phyloP scores from a whole-genome alignment of 2,797 vertebrate species.

The Enteromius radiatus region DNA sequence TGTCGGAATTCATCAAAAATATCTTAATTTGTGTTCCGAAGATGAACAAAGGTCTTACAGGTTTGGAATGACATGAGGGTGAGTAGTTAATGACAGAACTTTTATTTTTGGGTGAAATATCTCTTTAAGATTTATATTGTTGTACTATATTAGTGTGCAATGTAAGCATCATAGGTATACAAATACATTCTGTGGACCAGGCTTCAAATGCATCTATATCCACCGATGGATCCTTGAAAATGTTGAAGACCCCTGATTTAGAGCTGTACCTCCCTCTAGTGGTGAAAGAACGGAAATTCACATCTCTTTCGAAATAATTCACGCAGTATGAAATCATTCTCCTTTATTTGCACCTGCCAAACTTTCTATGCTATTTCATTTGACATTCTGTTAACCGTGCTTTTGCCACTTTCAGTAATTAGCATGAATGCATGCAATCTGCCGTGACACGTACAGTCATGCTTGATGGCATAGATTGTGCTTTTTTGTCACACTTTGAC shows the following conservation, averaged over 20 bases:
- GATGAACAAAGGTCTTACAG: too few species aligned
- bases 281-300: conserved; percentile 15
- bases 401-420: conserved; percentile 12
- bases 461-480: not conserved
- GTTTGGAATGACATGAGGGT: too few species aligned
- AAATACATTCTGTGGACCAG: not conserved
- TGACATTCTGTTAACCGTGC: conserved; percentile 2
- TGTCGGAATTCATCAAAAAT: too few species aligned
- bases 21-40: too few species aligned
- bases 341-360: conserved; percentile 33
- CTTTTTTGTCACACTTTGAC: conserved; percentile 33
- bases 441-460: not conserved
- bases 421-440: conserved; percentile 19
- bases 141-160: not conserved
- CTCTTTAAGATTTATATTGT: not conserved
- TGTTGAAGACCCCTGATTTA: conserved; percentile 6
- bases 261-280: conserved; percentile 38
- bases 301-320: not conserved
- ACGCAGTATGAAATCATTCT: not conserved
- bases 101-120: too few species aligned
- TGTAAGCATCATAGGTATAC: not conserved
- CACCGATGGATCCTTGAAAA: not conserved
- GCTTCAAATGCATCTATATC: not conserved
- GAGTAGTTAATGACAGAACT: too few species aligned
- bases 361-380: conserved; percentile 10